A percentile compares a stretch with the other conserved stretches of the same genome.
These are phyloP conservation scores for Eupristina koningsbergeri DNA, from an alignment of 1,140 invertebrate genomes.

Conservation along the genomic window DNA sequence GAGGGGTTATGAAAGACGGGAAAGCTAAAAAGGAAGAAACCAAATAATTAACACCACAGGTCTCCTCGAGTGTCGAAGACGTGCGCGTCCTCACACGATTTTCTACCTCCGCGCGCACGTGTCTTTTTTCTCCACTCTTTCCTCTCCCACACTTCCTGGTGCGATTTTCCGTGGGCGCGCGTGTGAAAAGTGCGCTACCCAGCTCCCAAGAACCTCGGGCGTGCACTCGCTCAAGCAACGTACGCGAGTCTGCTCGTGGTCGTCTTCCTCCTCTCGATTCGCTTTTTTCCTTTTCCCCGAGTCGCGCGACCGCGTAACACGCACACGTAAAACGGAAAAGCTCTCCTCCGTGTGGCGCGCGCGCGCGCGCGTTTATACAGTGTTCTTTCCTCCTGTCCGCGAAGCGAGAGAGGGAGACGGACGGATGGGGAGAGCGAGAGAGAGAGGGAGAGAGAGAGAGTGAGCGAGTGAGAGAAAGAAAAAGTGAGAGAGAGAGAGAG, in stretches of 20 bases:
- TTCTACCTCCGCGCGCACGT: constrained; percentile 42
- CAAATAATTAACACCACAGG: not conserved
- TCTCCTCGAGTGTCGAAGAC: not conserved
- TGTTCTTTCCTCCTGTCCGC: not conserved
- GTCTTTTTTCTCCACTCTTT: constrained; percentile 33
- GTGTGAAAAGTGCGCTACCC: not conserved
- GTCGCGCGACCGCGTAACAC: not conserved
- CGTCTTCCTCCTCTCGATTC: not conserved
- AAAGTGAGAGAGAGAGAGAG: constrained; percentile 5
- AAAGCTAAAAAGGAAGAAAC: not conserved
- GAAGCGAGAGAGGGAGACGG: too few relatives aligned
- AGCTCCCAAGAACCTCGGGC: not conserved
- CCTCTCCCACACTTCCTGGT: not conserved
- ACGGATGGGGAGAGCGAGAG: not conserved
- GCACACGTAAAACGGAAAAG: constrained; percentile 10
- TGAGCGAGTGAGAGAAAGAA: not conserved
- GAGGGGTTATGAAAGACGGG: not conserved
- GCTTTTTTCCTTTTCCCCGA: constrained; percentile 4
- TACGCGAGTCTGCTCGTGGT: not conserved
- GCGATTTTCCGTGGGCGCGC: not conserved
- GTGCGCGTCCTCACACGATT: constrained; percentile 43
- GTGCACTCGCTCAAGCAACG: not conserved
- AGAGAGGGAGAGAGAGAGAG: not conserved
- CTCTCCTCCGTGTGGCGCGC: not conserved
- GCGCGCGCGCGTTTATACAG: not conserved